Evolutionary conservation across 2,888 invertebrate species (phyloP), one percentile per base, ranked within the genome.

Genomic region (Nineta flava): DNA sequence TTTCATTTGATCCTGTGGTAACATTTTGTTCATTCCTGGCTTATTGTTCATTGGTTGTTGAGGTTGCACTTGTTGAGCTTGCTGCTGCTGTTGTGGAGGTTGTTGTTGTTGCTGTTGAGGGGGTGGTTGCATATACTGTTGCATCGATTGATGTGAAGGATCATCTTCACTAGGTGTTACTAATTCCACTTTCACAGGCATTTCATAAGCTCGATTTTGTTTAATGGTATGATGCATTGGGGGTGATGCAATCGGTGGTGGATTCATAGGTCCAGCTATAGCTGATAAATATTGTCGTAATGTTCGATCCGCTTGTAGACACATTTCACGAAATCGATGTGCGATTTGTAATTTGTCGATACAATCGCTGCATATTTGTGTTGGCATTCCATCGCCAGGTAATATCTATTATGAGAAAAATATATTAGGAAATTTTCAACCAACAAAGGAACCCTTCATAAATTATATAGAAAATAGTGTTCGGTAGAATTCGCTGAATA

Each of bases 271-370:
- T 17, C 21, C 19, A 12, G 19, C 19, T 44, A 44, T 44, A 17
- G 26, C 44, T 17, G 44, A 10, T 21, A 44, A 44, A 13, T 44
- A 44, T 26, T 44, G 44, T 21, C 44, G 44, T 16, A 44, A 26
- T 19, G 44, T 44, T 9, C 44, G 19, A 44, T 44, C 44, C 2
- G 44, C 44, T 26, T 44, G 44, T 44, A 44, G 7, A 9, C 44
- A 44, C 44, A 44, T 44, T 26, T 44, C 44, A 17, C 44, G 44
- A 44, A 44, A 44, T 26, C 44, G 26, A 26, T 44, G 44, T 19
- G 44, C 44, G 12, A 44, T 44, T 26, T 44, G 44, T 21, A 44
- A 21, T 44, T 44, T 44, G 12, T 44, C 44, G 9, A 44, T 26
- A 21, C 44, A 44, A 21, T 44, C 44, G 13, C 44, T 44, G 13